These are phyloP conservation scores for Brotula barbata DNA, from an alignment of 2,797 vertebrate genomes.

Conservation along the genomic window DNA sequence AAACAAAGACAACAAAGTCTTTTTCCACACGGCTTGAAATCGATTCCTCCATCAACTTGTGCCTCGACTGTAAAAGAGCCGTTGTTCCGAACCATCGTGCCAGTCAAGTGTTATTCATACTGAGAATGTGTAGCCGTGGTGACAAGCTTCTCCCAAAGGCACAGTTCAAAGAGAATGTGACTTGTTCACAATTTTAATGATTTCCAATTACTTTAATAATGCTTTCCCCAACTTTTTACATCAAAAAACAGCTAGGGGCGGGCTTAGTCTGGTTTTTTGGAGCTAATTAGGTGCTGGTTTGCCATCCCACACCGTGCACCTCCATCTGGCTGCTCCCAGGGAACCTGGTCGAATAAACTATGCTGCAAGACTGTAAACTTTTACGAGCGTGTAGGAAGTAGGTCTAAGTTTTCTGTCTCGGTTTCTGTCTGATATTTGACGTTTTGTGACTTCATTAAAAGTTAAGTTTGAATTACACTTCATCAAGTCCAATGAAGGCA, in stretches of 20 bases:
- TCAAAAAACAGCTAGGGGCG: constrained; percentile 58
- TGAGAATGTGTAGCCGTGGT: constrained; percentile 22
- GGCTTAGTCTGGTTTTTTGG: constrained; percentile 27
- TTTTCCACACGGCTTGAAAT: constrained; percentile 18
- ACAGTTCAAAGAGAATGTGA: constrained; percentile 58
- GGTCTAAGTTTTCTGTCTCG: constrained; percentile 22
- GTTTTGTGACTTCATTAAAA: constrained; percentile 33
- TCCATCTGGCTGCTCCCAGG: constrained; percentile 36
- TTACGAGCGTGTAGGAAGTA: constrained; percentile 27
- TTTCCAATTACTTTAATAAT: constrained; percentile 69
- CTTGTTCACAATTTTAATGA: constrained; percentile 63
- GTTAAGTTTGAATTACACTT: constrained; percentile 1
- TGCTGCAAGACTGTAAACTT: constrained; percentile 13
- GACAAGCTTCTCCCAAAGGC: constrained; percentile 48
- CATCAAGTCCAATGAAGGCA: not conserved
- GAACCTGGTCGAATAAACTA: constrained; percentile 43
- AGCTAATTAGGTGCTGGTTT: constrained; percentile 58
- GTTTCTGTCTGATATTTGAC: constrained; percentile 16
- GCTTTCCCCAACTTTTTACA: constrained; percentile 57
- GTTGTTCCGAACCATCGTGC: constrained; percentile 27
- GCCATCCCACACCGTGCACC: constrained; percentile 35
- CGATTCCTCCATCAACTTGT: constrained; percentile 24
- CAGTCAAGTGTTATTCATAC: constrained; percentile 31
- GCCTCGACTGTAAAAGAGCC: not conserved
- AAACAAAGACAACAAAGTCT: not conserved